phyloP scores from a whole-genome alignment of 2,113 vertebrate genomes.

The Pseudorectes ferrugineus region DNA sequence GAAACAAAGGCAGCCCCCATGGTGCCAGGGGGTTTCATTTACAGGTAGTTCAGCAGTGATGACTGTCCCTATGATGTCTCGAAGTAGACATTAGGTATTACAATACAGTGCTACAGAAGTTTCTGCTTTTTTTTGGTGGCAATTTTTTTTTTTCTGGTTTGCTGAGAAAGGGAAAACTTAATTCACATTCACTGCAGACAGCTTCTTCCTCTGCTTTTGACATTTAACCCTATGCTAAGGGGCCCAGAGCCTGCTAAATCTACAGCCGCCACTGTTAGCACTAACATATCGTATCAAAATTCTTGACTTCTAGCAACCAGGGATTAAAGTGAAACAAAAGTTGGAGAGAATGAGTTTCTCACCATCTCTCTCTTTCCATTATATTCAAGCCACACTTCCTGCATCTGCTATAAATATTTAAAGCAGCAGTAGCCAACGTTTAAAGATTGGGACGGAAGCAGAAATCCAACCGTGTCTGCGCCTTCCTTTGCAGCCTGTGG shows the following conservation, averaged over 20 bases:
- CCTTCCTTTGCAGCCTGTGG: not conserved
- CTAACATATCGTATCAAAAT: slow-evolving; percentile 18
- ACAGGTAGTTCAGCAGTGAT: not conserved
- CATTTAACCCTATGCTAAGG: slow-evolving; percentile 46
- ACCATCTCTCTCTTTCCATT: not conserved
- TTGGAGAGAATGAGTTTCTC: not conserved
- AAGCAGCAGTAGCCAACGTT: slow-evolving; percentile 53
- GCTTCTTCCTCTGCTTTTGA: slow-evolving; percentile 41
- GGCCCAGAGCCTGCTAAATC: not conserved
- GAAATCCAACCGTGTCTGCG: slow-evolving; percentile 29
- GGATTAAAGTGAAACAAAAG: slow-evolving; percentile 47
- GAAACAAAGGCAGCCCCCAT: not conserved
- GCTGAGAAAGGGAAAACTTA: not conserved
- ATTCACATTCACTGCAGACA: slow-evolving; percentile 41
- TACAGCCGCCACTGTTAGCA: not conserved
- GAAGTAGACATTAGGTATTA: not conserved
- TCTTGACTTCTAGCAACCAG: slow-evolving; percentile 26
- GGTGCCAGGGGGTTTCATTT: not conserved
- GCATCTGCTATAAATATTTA: slow-evolving; percentile 66
- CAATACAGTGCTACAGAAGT: not conserved
- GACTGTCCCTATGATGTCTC: not conserved
- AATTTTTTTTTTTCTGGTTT: not conserved
- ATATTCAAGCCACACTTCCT: slow-evolving; percentile 61
- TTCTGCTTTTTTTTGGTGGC: not conserved
- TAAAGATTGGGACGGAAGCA: slow-evolving; percentile 37